Percentiles rank a stretch among this genome's conserved stretches.
Evolutionary conservation across 2,888 invertebrate species (phyloP).

Genomic region (Brenthis ino): DNA sequence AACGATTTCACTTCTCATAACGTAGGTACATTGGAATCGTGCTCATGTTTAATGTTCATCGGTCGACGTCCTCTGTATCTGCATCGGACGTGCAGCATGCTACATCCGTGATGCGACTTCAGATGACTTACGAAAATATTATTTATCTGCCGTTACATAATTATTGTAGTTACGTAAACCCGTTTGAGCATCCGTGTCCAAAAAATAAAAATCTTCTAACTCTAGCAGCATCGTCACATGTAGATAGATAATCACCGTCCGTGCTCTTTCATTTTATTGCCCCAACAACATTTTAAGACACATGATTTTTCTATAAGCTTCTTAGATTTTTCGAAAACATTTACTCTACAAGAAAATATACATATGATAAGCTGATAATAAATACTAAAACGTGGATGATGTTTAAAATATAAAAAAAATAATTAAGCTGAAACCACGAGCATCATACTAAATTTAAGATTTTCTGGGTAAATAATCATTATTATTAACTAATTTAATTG

Average conservation of each 20-base stretch:
- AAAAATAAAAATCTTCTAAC: background rate
- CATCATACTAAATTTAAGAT: background rate
- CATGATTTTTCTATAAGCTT: too few relatives aligned
- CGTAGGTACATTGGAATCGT: constrained; percentile 27
- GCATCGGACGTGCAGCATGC: constrained; percentile 6
- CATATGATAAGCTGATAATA: too few relatives aligned
- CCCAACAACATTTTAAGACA: too few relatives aligned
- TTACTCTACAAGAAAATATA: too few relatives aligned
- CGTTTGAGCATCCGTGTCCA: background rate
- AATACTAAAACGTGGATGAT: too few relatives aligned
- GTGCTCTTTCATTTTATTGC: too few relatives aligned
- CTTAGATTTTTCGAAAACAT: too few relatives aligned
- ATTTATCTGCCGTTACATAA: constrained; percentile 5
- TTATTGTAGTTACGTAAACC: background rate
- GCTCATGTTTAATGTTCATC: constrained; percentile 19
- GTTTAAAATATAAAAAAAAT: too few relatives aligned
- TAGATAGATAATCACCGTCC: too few relatives aligned
- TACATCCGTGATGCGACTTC: constrained; percentile 22
- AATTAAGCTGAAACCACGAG: background rate
- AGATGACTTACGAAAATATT: constrained; percentile 15
- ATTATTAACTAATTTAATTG: constrained; percentile 13
- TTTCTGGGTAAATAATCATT: background rate
- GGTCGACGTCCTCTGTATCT: constrained; percentile 34
- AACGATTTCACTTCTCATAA: constrained; percentile 37
- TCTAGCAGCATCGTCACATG: too few relatives aligned